These are phyloP conservation scores for Tyria jacobaeae DNA, from an alignment of 2,888 invertebrate species.

Conservation along the genomic window DNA sequence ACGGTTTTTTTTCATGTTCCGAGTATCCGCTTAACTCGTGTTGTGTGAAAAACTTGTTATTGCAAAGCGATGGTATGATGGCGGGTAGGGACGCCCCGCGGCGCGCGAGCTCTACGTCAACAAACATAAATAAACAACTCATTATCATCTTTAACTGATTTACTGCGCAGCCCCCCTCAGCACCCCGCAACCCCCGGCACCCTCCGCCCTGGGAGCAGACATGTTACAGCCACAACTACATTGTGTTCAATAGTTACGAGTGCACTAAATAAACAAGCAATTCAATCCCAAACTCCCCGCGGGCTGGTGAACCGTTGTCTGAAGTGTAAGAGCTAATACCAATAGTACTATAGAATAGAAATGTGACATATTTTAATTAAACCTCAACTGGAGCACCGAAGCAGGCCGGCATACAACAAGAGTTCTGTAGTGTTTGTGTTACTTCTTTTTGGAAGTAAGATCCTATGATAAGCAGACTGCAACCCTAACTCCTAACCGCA, in stretches of 20 bases:
- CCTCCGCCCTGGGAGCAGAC: neutral
- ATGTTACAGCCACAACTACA: neutral
- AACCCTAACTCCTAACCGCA: no score
- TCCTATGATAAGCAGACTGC: no score
- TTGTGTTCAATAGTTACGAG: constrained; percentile 3
- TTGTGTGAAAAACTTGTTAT: constrained; percentile 57
- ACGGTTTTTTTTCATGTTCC: constrained; percentile 56
- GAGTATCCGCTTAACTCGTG: constrained; percentile 50
- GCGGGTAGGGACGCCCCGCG: constrained; percentile 49
- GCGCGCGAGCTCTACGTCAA: constrained; percentile 39
- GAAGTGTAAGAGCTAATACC: neutral
- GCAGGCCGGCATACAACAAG: no score
- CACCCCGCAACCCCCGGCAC: neutral
- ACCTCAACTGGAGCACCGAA: no score
- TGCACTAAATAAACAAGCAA: neutral
- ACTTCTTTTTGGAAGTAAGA: no score
- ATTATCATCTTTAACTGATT: constrained; percentile 55
- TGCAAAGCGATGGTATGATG: constrained; percentile 33
- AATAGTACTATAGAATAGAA: no score
- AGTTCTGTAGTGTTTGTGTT: no score
- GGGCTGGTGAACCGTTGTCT: neutral
- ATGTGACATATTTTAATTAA: no score
- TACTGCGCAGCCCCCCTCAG: constrained; percentile 31
- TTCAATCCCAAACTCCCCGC: neutral
- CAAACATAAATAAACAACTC: constrained; percentile 50